phyloP scores from a whole-genome alignment of 2,113 vertebrate genomes.

The Scomber colias region DNA sequence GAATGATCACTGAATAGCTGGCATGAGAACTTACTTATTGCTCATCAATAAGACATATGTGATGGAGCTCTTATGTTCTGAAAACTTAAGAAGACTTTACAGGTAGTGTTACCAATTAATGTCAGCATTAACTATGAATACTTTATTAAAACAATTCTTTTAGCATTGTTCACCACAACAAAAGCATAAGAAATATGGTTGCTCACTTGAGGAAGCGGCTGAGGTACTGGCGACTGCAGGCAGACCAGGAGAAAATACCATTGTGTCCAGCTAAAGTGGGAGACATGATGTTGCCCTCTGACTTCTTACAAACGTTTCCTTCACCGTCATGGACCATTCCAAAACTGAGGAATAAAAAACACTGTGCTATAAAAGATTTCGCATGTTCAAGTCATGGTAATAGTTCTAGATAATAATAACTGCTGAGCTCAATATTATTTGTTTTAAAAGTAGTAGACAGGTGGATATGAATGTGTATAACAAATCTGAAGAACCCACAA shows the following conservation, averaged over 20 bases:
- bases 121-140: slow-evolving; percentile 12
- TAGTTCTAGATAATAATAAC: background rate
- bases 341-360: slow-evolving; percentile 81
- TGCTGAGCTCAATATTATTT: background rate
- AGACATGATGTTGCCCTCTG: slow-evolving; percentile 94
- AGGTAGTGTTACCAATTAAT: slow-evolving; percentile 26
- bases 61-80: too few relatives aligned
- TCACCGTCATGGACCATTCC: slow-evolving; percentile 95
- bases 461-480: background rate
- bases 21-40: slow-evolving; percentile 27
- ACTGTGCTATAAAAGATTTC: background rate
- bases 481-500: background rate
- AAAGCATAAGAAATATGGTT: slow-evolving; percentile 5
- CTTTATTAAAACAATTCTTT: slow-evolving; percentile 23
- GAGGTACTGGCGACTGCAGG: slow-evolving; percentile 93
- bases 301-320: slow-evolving; percentile 92
- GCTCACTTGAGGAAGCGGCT: slow-evolving; percentile 90
- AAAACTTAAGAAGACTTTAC: background rate
- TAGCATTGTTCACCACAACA: slow-evolving; percentile 10
- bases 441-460: background rate
- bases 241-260: slow-evolving; percentile 93
- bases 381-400: background rate
- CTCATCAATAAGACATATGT: slow-evolving; percentile 26
- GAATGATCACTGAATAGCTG: slow-evolving; percentile 33
- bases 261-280: slow-evolving; percentile 92